Conservation (phyloP, 2,113 vertebrate genomes). For the Vidua chalybeata region DNA sequence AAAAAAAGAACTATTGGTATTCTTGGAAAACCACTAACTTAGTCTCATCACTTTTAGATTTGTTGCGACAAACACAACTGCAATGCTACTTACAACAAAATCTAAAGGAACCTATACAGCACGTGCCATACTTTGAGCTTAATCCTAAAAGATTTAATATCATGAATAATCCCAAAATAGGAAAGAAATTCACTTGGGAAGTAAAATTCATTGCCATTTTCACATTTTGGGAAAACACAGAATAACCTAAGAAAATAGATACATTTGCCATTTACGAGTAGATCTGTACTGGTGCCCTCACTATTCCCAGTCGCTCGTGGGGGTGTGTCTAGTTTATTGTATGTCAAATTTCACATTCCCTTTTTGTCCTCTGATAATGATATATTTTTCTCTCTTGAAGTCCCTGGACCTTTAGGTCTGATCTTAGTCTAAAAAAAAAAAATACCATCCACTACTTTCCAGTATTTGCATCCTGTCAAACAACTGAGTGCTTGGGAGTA, state of each 20-base stretch:
- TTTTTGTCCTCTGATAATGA: not conserved
- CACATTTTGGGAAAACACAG: not conserved
- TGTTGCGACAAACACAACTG: not conserved
- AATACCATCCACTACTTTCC: not conserved
- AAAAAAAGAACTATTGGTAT: not conserved
- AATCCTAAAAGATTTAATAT: not conserved
- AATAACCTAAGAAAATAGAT: not conserved
- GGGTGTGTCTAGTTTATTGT: not conserved
- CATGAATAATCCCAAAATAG: not conserved
- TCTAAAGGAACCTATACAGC: not conserved
- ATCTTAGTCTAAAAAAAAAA: not conserved
- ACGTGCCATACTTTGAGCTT: not conserved
- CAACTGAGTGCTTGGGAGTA: not conserved
- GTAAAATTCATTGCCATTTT: not conserved
- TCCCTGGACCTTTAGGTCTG: not conserved
- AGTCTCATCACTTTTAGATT: not conserved
- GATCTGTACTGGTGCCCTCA: not conserved
- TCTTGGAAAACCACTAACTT: not conserved
- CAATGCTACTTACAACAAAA: not conserved
- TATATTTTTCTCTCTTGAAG: not conserved
- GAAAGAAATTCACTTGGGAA: not conserved
- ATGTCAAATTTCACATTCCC: not conserved
- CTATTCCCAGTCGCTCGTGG: not conserved
- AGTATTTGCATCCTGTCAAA: not conserved
- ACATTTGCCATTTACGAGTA: not conserved